A percentile compares a stretch with the other conserved stretches of the same genome.
phyloP scores from a whole-genome alignment of 2,888 invertebrate species.

The Xanthia icteritia region DNA sequence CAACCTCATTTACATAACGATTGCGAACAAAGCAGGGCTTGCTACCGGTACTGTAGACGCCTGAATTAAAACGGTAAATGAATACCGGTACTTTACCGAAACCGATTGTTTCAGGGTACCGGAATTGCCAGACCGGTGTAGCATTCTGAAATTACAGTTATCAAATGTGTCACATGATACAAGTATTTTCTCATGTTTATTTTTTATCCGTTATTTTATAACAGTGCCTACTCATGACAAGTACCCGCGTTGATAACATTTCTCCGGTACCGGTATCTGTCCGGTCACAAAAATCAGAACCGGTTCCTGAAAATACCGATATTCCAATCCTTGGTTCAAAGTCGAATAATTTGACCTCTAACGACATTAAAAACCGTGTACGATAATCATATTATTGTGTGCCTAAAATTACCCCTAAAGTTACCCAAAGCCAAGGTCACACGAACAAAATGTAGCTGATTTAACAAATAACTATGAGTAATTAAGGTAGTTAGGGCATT shows the following conservation, averaged over 20 bases:
- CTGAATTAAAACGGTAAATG: slow-evolving; percentile 1
- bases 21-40: slow-evolving; percentile 26
- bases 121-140: too few species aligned
- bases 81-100: background rate
- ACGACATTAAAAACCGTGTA: slow-evolving; percentile 30
- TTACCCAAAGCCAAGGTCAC: slow-evolving; percentile 26
- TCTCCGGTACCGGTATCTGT: background rate
- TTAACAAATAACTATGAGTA: slow-evolving; percentile 29
- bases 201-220: background rate
- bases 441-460: slow-evolving; percentile 24
- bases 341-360: slow-evolving; percentile 41
- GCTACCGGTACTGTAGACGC: slow-evolving; percentile 7
- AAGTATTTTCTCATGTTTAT: background rate
- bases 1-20: slow-evolving; percentile 49
- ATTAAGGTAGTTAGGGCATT: slow-evolving; percentile 26
- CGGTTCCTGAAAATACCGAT: slow-evolving; percentile 3
- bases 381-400: slow-evolving; percentile 46
- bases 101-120: background rate
- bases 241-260: background rate
- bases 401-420: slow-evolving; percentile 49
- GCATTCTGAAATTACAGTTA: background rate
- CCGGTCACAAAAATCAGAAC: background rate
- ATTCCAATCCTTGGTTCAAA: background rate
- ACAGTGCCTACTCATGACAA: background rate
- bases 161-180: background rate